phyloP scores from a whole-genome alignment of 2,888 invertebrate species.

The Clunio marinus region DNA sequence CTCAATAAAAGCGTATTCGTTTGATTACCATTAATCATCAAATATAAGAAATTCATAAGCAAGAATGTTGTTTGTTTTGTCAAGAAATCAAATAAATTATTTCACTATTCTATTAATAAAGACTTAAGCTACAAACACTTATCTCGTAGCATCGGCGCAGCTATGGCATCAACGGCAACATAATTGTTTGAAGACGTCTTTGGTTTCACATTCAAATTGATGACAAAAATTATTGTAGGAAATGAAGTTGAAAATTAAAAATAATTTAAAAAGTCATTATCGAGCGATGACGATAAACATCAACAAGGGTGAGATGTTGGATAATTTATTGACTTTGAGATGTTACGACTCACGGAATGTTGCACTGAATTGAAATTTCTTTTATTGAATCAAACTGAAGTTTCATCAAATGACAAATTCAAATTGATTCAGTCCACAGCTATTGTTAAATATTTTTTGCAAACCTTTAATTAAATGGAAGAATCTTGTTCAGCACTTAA shows the following conservation, averaged over 20 bases:
- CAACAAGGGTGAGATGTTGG: neutral
- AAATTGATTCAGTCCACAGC: too few species aligned
- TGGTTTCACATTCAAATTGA: constrained; percentile 11
- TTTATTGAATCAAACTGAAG: too few species aligned
- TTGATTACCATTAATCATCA: too few species aligned
- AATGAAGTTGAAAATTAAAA: neutral
- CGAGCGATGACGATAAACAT: constrained; percentile 14
- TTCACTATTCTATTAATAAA: neutral
- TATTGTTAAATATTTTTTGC: too few species aligned
- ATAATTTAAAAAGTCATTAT: constrained; percentile 24
- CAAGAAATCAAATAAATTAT: neutral
- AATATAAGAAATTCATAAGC: too few species aligned
- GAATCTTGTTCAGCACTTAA: neutral
- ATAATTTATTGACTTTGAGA: neutral
- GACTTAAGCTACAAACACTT: neutral
- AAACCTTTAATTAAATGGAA: neutral
- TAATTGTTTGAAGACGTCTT: constrained; percentile 15
- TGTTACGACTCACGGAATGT: neutral
- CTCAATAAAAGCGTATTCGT: too few species aligned
- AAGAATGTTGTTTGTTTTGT: neutral
- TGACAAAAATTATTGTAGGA: neutral
- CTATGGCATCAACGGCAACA: too few species aligned
- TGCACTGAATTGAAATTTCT: too few species aligned
- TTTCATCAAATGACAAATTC: too few species aligned
- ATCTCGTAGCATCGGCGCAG: neutral